Base-by-base conservation (phyloP, 2,113 vertebrate species). In the Chaenogobius annularis region DNA sequence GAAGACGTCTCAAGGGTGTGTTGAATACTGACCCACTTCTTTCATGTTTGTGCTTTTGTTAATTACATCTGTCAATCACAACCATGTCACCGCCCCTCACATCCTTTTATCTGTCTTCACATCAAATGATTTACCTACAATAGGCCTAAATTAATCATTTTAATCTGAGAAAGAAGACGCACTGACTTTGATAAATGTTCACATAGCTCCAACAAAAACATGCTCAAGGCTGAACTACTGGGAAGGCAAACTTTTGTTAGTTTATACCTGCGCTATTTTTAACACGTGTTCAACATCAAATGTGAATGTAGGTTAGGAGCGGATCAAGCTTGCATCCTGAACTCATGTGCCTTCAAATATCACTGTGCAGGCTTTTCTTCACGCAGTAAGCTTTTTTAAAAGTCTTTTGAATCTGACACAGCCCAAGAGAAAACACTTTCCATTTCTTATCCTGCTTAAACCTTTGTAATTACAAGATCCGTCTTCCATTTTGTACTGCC, bases 241-340 rank as follows among this genome's bases (percentile, higher is more conserved):
- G 61, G 35, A 63, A 40, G 35, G 61, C 37, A 40, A 63, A 63
- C 61, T 63, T 63, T 63, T 63, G 35, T 63, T 19, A 63, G 61
- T 63, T 37, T 63, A 9, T 61, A 63, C 61, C 35, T 63, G 61
- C 19, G 31, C 61, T 63, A 63, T 63, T 63, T 63, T 63, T 63
- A 63, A 40, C 7, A 63, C 35, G 10, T 63, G 61, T 63, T 63
- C 61, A 40, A 40, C 61, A 40, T 63, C 10, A 40, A 63, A 63
- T 43, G 61, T 12, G 35, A 63, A 63, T 63, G 61, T 63, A 63
- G 61, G 61, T 40, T 40, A 63, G 35, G 61, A 63, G 35, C 61
- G 19, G 31, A n/a, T 63, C 31, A 3, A n/a, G 61, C 35, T 40
- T n/a, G 19, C 35, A 63, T 63, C 61, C 61, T 63, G 35, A 63